Conservation (phyloP, 2,797 vertebrate genomes). For the Nannoperca australis region DNA sequence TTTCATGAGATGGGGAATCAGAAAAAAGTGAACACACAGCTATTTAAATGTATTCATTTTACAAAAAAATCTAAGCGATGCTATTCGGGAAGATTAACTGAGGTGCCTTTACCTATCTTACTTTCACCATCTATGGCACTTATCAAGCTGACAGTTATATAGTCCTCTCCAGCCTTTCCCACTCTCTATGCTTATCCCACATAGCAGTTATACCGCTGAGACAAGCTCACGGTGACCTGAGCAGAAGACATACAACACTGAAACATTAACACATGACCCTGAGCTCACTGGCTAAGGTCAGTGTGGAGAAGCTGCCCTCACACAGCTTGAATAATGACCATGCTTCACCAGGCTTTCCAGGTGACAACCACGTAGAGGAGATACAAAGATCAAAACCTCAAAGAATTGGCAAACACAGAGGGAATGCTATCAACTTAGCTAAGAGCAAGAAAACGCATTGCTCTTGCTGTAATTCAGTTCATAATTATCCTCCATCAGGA, state of each 20-base stretch:
- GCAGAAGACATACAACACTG: slow-evolving; percentile 70
- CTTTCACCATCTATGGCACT: slow-evolving; percentile 28
- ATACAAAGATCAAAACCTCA: slow-evolving; percentile 16
- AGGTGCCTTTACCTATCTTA: slow-evolving; percentile 3
- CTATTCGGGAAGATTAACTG: not conserved
- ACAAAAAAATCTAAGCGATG: not conserved
- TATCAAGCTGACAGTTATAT: slow-evolving; percentile 57
- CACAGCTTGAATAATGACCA: slow-evolving; percentile 49
- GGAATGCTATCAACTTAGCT: slow-evolving; percentile 17
- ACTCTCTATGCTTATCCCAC: slow-evolving; percentile 36
- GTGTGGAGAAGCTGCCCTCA: slow-evolving; percentile 44
- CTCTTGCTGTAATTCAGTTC: slow-evolving; percentile 41
- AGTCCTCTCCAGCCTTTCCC: slow-evolving; percentile 26
- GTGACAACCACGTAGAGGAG: not conserved
- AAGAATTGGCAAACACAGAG: slow-evolving; percentile 14
- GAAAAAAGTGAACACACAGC: not conserved
- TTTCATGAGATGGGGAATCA: not conserved
- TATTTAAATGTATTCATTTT: not conserved
- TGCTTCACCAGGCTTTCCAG: slow-evolving; percentile 17
- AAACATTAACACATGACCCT: slow-evolving; percentile 70
- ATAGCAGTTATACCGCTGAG: slow-evolving; percentile 66
- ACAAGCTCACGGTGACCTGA: slow-evolving; percentile 66
- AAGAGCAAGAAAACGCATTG: slow-evolving; percentile 20
- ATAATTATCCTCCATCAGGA: slow-evolving; percentile 65
- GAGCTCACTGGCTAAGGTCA: slow-evolving; percentile 53